These are phyloP conservation scores for Xylocopa sonorina DNA, from an alignment of 1,140 invertebrate genomes.

Conservation along the genomic window DNA sequence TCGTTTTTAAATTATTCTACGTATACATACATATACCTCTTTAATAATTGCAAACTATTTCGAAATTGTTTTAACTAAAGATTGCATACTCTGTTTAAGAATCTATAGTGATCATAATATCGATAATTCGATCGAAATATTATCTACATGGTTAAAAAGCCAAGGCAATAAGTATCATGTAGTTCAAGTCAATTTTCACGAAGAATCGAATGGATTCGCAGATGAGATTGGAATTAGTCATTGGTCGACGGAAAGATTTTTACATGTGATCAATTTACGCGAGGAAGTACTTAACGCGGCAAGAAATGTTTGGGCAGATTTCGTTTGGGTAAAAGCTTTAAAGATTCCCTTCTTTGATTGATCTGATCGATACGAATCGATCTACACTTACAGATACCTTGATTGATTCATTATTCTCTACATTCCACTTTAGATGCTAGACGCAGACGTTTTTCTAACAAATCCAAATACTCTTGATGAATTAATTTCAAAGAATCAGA, in stretches of 20 bases:
- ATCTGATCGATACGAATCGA: no score
- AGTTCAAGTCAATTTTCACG: constrained; percentile 85
- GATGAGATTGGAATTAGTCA: constrained; percentile 88
- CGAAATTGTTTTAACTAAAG: not conserved
- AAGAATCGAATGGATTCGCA: constrained; percentile 79
- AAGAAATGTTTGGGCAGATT: constrained; percentile 91
- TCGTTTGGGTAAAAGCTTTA: constrained; percentile 88
- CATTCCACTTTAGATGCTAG: constrained; percentile 88
- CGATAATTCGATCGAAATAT: constrained; percentile 88
- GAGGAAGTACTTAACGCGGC: constrained; percentile 90
- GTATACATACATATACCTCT: not conserved
- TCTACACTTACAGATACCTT: no score
- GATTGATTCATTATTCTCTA: no score
- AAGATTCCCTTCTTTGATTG: no score
- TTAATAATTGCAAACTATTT: not conserved
- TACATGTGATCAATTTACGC: constrained; percentile 90
- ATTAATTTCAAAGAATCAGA: constrained; percentile 86
- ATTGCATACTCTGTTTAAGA: constrained; percentile 82
- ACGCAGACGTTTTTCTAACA: constrained; percentile 93
- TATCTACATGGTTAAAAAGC: constrained; percentile 88
- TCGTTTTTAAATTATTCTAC: not conserved
- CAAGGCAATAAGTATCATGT: constrained; percentile 87
- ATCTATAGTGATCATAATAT: constrained; percentile 94
- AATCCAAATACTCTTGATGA: constrained; percentile 86
- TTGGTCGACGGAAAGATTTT: constrained; percentile 90